Evolutionary conservation across 2,888 invertebrate species (phyloP).

Genomic region (Oasisia sp.): DNA sequence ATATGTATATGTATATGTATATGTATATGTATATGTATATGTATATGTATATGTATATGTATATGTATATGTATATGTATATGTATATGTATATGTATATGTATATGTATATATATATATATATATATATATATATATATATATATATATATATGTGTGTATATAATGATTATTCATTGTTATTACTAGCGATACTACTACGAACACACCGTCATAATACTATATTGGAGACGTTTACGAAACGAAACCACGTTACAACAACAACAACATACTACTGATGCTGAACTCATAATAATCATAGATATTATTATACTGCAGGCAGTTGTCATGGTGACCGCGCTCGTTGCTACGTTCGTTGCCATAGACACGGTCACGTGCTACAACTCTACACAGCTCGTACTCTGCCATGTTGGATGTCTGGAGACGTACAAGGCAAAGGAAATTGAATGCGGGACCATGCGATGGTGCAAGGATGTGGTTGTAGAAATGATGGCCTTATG

Average conservation of each 20-base stretch:
- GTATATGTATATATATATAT: too few species aligned
- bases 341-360: background rate
- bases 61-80: background rate
- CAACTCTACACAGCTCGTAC: background rate
- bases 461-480: background rate
- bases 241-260: too few species aligned
- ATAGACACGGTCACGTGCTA: background rate
- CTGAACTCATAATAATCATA: background rate
- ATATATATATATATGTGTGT: too few species aligned
- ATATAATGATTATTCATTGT: too few species aligned
- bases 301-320: background rate
- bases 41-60: too few species aligned
- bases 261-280: background rate
- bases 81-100: too few species aligned
- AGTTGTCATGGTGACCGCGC: background rate
- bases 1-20: background rate
- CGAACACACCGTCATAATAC: too few species aligned
- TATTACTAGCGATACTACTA: too few species aligned
- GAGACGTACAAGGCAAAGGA: background rate
- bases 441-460: background rate
- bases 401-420: background rate
- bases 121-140: too few species aligned
- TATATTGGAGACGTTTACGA: too few species aligned
- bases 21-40: too few species aligned
- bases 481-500: background rate